Evolutionary conservation across 2,888 invertebrate species (phyloP).

Genomic region (Tyria jacobaeae): DNA sequence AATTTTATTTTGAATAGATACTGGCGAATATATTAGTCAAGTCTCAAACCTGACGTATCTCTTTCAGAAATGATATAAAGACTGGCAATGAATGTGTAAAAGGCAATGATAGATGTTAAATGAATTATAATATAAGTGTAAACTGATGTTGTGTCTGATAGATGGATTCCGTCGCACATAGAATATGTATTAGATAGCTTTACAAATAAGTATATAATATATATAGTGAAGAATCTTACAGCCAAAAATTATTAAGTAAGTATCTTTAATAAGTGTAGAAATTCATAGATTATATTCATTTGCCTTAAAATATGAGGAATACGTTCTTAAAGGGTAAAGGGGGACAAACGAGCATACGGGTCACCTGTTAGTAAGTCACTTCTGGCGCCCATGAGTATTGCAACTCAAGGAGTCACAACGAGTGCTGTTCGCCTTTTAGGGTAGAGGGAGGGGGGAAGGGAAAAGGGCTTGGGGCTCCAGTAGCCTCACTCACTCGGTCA

Average conservation of each 20-base stretch:
- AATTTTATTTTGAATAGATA: slow-evolving; percentile 62
- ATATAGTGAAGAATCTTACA: slow-evolving; percentile 23
- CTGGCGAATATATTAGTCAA: slow-evolving; percentile 54
- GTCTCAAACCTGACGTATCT: slow-evolving; percentile 49
- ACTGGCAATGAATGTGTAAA: slow-evolving; percentile 61
- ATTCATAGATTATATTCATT: too few relatives aligned
- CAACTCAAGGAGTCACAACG: too few relatives aligned
- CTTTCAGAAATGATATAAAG: slow-evolving; percentile 70
- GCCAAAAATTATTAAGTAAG: slow-evolving; percentile 35
- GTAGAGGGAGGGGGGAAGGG: too few relatives aligned
- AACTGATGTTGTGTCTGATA: slow-evolving; percentile 36
- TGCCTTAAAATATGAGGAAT: too few relatives aligned
- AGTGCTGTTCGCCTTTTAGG: too few relatives aligned
- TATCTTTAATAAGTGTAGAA: slow-evolving; percentile 11
- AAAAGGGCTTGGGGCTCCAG: too few relatives aligned
- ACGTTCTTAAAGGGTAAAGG: too few relatives aligned
- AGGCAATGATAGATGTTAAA: slow-evolving; percentile 30
- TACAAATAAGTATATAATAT: slow-evolving; percentile 27
- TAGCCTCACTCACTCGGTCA: too few relatives aligned
- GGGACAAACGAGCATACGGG: too few relatives aligned
- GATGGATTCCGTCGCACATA: slow-evolving; percentile 52
- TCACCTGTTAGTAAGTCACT: too few relatives aligned
- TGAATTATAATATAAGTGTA: slow-evolving; percentile 27
- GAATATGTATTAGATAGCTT: slow-evolving; percentile 27
- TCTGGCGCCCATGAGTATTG: too few relatives aligned